Base-by-base conservation (phyloP, 1,140 invertebrate species). In the Drosophila parabipectinata region DNA sequence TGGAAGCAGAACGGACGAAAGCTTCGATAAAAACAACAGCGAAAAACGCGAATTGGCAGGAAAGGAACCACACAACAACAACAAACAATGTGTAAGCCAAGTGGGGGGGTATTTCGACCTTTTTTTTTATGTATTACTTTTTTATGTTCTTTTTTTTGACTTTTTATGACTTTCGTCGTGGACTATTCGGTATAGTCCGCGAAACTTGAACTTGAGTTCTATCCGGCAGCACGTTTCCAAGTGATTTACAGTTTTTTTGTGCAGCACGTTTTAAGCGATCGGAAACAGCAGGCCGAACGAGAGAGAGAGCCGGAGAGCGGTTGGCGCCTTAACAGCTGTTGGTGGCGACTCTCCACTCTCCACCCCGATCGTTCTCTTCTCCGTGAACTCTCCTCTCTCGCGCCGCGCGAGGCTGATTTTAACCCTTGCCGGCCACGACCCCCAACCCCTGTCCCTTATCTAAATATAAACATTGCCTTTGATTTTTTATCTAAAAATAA, bases 181-280 rank as follows among this genome's bases (percentile, higher is more conserved):
- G 14, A 63, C 59, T 67, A 67, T 67, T 52, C 34, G 51, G 21
- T 32, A 32, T 32, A 32, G 51, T 39, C 21, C 39, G 44, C 52
- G 37, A 64, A 79, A 82, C 78, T 82, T 88, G 82, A 87, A 87
- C 83, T 88, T 87, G 79, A 58, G 44, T 55, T 60, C 48, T 61
- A 66, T 66, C 55, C 81, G 72, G 62, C 76, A 74, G 83, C 83
- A 87, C 83, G 83, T 89, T 87, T 88, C 79, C 57, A 55, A 79
- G 63, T 88, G 84, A 85, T 88, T 87, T 87, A 88, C 83, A 80
- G 79, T 88, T 88, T 72, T 79, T 47, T 83, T 62, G 12, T 51
- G 67, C 68, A 88, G 83, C 83, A 88, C 83, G 83, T 88, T 88
- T 88, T 87, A 88, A 87, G 75, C 79, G 77, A 68, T 58, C 75